Percentiles rank a stretch among this genome's conserved stretches.
Evolutionary conservation across 2,888 invertebrate genomes (phyloP).

Genomic region (Epinotia brunnichana): DNA sequence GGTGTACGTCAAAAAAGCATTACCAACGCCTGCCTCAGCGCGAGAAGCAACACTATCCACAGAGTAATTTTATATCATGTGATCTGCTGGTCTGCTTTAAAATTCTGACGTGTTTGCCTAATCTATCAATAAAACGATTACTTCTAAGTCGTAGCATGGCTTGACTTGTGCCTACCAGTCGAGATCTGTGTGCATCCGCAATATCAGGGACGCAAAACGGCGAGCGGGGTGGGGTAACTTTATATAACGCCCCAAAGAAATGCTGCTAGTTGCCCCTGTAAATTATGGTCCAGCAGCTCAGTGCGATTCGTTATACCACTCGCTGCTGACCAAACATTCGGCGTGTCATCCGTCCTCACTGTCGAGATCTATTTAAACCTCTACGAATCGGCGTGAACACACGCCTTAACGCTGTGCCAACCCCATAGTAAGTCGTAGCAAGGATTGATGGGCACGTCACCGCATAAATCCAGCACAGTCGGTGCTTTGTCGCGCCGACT

Average conservation of each 20-base stretch:
- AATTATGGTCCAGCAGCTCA: neutral
- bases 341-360: no score
- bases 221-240: no score
- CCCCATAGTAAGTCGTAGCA: neutral
- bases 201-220: neutral
- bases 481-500: constrained; percentile 44
- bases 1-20: no score
- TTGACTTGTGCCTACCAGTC: neutral
- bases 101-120: no score
- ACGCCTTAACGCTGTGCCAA: neutral
- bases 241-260: neutral
- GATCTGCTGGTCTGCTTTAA: no score
- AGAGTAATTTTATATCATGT: no score
- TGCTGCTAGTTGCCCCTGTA: neutral
- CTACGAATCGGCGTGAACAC: neutral
- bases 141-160: neutral
- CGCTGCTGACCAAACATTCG: no score
- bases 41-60: no score
- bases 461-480: constrained; percentile 45
- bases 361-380: neutral
- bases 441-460: constrained; percentile 40
- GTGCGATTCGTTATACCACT: neutral
- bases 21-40: no score
- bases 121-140: no score
- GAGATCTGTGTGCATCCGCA: neutral